Conservation (phyloP, 2,113 vertebrate species). For the Myiozetetes cayanensis region DNA sequence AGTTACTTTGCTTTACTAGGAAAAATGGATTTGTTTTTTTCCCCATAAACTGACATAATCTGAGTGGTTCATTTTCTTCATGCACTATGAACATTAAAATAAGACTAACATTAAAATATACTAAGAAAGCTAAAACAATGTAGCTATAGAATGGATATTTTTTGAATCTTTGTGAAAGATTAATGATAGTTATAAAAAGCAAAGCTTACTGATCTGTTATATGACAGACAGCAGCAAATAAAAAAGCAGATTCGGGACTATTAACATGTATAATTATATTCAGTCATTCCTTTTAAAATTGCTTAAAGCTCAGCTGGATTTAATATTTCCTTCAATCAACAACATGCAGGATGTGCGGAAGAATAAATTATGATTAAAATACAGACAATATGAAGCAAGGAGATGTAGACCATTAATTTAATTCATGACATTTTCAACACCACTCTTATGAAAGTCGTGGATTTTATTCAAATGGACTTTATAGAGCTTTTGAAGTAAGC, state of each 20-base stretch:
- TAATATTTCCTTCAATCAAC: slow-evolving; percentile 69
- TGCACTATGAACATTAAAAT: neutral
- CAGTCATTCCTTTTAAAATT: slow-evolving; percentile 61
- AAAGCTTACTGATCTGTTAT: slow-evolving; percentile 41
- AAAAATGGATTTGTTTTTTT: neutral
- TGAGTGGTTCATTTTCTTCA: neutral
- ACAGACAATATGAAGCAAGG: slow-evolving; percentile 60
- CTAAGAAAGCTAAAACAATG: neutral
- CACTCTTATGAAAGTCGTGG: slow-evolving; percentile 56
- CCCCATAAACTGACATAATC: neutral
- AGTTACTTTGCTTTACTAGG: neutral
- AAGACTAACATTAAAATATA: neutral
- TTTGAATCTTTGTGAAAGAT: slow-evolving; percentile 23
- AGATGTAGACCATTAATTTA: slow-evolving; percentile 62
- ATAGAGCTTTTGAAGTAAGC: slow-evolving; percentile 67
- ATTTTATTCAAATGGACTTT: slow-evolving; percentile 68
- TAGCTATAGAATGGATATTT: neutral
- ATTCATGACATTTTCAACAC: slow-evolving; percentile 68
- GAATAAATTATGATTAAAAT: slow-evolving; percentile 70
- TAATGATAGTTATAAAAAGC: slow-evolving; percentile 32
- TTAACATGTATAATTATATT: slow-evolving; percentile 67
- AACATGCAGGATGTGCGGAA: slow-evolving; percentile 55
- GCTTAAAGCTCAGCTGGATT: slow-evolving; percentile 66
- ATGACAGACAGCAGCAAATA: slow-evolving; percentile 51
- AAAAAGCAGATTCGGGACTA: slow-evolving; percentile 48